Conservation (phyloP, 1,140 invertebrate genomes). For the Heliconius hewitsoni region DNA sequence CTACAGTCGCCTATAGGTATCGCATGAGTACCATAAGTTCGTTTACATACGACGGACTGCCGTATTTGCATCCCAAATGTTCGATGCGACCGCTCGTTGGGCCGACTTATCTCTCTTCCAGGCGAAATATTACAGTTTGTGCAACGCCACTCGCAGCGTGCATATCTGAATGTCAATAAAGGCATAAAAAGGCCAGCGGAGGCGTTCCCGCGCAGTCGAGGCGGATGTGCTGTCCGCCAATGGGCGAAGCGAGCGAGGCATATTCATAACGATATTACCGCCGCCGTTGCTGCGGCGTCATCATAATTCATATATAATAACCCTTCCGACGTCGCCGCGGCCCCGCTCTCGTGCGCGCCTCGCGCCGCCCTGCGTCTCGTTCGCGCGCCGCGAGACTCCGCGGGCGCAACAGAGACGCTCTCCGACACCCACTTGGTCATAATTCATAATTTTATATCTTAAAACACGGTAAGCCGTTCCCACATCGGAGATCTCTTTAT, state of each 20-base stretch:
- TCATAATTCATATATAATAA: constrained; percentile 82
- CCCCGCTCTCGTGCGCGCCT: constrained; percentile 61
- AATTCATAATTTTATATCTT: constrained; percentile 80
- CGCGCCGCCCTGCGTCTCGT: constrained; percentile 69
- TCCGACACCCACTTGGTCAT: constrained; percentile 66
- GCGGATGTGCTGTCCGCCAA: constrained; percentile 76
- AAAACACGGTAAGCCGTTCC: constrained; percentile 49
- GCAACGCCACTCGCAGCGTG: constrained; percentile 75
- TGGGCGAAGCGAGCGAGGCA: constrained; percentile 71
- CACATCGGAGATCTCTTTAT: constrained; percentile 56
- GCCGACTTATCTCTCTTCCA: constrained; percentile 71
- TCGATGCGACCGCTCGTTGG: constrained; percentile 66
- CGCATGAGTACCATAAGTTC: constrained; percentile 78
- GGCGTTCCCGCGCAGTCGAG: constrained; percentile 74
- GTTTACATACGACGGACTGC: constrained; percentile 78
- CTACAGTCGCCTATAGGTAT: constrained; percentile 46
- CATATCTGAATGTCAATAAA: constrained; percentile 81
- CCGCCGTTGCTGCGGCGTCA: constrained; percentile 74
- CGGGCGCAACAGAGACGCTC: constrained; percentile 65
- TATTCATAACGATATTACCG: constrained; percentile 81
- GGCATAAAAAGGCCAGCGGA: constrained; percentile 77
- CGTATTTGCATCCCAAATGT: constrained; percentile 80
- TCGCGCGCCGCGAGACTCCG: constrained; percentile 49
- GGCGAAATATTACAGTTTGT: constrained; percentile 79
- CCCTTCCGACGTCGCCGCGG: constrained; percentile 71